These are phyloP conservation scores for Sceloporus tristichus DNA, from an alignment of 2,113 vertebrate species.

Conservation along the genomic window DNA sequence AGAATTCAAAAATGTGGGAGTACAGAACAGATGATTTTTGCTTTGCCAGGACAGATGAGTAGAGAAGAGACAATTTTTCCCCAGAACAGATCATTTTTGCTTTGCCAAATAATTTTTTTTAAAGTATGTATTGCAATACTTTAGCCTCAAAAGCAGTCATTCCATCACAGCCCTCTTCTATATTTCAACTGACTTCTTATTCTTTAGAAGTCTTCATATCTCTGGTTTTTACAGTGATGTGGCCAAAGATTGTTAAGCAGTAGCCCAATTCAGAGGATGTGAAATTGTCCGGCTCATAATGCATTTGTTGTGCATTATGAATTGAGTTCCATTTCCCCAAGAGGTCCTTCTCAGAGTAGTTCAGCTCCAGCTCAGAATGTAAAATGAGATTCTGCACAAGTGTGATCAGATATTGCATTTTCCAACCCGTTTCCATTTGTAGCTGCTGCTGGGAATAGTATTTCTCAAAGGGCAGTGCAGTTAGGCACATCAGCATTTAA, in stretches of 20 bases:
- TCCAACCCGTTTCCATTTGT: not conserved
- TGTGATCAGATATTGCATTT: not conserved
- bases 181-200: not conserved
- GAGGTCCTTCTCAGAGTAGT: not conserved
- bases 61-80: no score
- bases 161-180: not conserved
- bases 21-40: no score
- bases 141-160: no score
- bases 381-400: conserved; percentile 10
- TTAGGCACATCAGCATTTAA: not conserved
- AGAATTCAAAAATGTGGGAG: no score
- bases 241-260: not conserved
- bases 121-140: no score
- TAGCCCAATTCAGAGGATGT: not conserved
- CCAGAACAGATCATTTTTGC: no score
- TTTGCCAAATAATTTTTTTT: no score
- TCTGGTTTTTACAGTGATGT: not conserved
- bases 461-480: not conserved
- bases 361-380: conserved; percentile 4
- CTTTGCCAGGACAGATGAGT: no score
- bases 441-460: not conserved
- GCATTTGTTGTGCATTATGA: not conserved
- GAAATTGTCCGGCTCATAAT: not conserved
- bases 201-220: not conserved
- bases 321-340: not conserved